A percentile compares a stretch with the other conserved stretches of the same genome.
These are phyloP conservation scores for Podiceps cristatus DNA, from an alignment of 2,113 vertebrate genomes.

Conservation along the genomic window DNA sequence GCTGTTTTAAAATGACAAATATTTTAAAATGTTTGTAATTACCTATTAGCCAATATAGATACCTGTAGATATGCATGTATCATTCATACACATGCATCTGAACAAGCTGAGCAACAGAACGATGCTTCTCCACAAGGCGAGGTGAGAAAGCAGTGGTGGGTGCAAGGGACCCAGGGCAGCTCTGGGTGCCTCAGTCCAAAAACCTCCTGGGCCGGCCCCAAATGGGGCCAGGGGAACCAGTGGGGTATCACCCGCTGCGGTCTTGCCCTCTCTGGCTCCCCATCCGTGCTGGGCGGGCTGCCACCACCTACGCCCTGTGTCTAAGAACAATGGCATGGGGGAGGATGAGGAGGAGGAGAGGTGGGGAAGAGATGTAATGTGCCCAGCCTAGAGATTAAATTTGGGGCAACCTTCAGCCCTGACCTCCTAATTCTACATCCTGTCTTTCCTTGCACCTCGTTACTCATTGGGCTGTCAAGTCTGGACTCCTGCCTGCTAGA, in stretches of 20 bases:
- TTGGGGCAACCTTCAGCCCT: background rate
- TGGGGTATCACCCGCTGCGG: accelerated
- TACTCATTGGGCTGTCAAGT: conserved; percentile 46
- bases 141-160: background rate
- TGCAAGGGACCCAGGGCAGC: background rate
- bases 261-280: background rate
- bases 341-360: background rate
- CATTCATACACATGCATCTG: background rate
- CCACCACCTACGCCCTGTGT: accelerated
- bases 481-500: conserved; percentile 10
- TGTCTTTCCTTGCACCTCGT: conserved; percentile 39
- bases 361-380: background rate
- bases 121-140: accelerated
- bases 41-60: background rate
- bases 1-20: background rate
- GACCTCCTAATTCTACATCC: conserved; percentile 52
- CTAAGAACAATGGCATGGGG: background rate
- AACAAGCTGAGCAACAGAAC: background rate
- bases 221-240: too few species aligned
- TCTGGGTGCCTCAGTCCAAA: background rate
- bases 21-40: background rate
- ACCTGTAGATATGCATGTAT: accelerated
- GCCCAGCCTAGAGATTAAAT: background rate
- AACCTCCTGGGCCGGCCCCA: too few species aligned
- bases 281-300: background rate